Evolutionary conservation across 2,888 invertebrate genomes (phyloP).

Genomic region (Matsumyia berberina): DNA sequence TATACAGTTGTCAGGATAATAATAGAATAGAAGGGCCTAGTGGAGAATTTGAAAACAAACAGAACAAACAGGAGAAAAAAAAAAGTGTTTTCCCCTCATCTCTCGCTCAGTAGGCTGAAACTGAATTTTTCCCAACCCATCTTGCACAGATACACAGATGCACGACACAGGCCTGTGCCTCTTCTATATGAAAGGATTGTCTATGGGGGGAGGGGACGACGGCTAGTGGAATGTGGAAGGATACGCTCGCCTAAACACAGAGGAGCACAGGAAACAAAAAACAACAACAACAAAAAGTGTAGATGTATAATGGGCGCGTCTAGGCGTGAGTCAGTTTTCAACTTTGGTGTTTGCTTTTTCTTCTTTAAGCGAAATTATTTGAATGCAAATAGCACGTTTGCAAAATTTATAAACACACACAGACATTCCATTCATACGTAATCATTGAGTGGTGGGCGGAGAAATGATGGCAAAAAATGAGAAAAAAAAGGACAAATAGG

Average conservation of each 20-base stretch:
- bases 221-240: conserved; percentile 47
- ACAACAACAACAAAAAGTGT: conserved; percentile 28
- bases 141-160: conserved; percentile 51
- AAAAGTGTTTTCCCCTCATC: conserved; percentile 17
- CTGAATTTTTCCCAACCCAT: conserved; percentile 35
- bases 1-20: conserved; percentile 71
- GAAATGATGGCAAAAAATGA: conserved; percentile 32
- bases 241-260: conserved; percentile 48
- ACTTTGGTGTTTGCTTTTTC: conserved; percentile 60
- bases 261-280: conserved; percentile 5
- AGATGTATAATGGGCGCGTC: conserved; percentile 64
- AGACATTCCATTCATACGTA: conserved; percentile 58
- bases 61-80: conserved; percentile 46
- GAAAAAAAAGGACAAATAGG: not conserved
- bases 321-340: conserved; percentile 67
- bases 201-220: no score
- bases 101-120: conserved; percentile 62
- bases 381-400: conserved; percentile 74
- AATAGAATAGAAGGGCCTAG: conserved; percentile 67
- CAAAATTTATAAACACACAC: conserved; percentile 71
- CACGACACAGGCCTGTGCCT: not conserved
- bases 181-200: conserved; percentile 43
- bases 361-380: conserved; percentile 70
- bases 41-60: conserved; percentile 65
- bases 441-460: conserved; percentile 52